Base-by-base conservation (phyloP, 2,797 vertebrate genomes). In the Threskiornis aethiopicus region DNA sequence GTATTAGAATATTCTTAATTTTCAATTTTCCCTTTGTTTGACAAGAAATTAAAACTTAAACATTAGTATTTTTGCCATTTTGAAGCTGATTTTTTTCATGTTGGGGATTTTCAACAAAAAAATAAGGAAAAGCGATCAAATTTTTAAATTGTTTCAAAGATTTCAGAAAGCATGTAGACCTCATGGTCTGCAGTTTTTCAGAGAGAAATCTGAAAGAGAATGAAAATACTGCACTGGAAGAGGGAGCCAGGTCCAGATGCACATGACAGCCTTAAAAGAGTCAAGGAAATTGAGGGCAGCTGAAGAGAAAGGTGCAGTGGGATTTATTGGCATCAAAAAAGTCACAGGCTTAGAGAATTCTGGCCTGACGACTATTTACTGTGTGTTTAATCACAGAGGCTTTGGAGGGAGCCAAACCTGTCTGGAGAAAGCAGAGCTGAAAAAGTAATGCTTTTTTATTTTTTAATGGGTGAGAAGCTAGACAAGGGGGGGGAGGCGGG, bases 281-380 rank as follows among this genome's bases (percentile, higher is more conserved):
- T 75, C 21, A 84, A 87, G 90, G 90, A 97, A 96, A 96, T 96
- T 93, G 82, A 93, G 76, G 94, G 84, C 93, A 94, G 94, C 84
- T 94, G 97, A 96, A 89, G 57, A 59, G 78, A 97, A 84, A 95
- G 86, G 91, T 97, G 95, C 78, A 90, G 67, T 75, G 69, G 76
- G 89, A 94, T 97, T 96, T 97, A 94, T 77, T 92, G 92, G 78
- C 78, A 89, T 71, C 26, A 67, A 89, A 89, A 89, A 96, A 83
- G 59, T 90, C 46, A 19, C 67, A 89, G 54, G 33, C 86, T 87
- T 71, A 31, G 75, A 85, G 82, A 96, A 91, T 92, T 91, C 85
- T 87, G 90, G 57, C 75, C 78, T 69, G 64, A 59, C 28, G 90
- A 72, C 87, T 91, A 42, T 96, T 97, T 93, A 96, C 89, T 96